phyloP scores from a whole-genome alignment of 1,140 invertebrate genomes.

The Akabosia matsudoensis region DNA sequence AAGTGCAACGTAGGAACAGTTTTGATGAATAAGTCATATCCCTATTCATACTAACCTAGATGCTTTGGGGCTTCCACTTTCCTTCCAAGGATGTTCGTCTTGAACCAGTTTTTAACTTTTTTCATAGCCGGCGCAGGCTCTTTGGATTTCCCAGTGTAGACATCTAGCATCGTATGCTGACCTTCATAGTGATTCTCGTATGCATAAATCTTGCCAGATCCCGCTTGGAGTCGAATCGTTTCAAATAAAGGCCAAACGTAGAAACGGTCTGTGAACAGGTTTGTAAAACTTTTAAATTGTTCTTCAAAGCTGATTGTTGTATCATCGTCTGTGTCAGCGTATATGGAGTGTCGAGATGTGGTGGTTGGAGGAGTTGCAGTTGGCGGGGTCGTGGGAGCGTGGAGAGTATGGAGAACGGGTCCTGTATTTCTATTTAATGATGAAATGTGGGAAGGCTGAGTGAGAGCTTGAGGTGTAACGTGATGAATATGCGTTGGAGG shows the following conservation, averaged over 20 bases:
- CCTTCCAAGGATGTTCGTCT: conserved; percentile 34
- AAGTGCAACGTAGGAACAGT: too few relatives aligned
- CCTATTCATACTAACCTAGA: not conserved
- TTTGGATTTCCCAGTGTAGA: conserved; percentile 34
- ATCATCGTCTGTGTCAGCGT: conserved; percentile 10
- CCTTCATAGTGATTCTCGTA: conserved; percentile 19
- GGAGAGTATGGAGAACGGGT: too few relatives aligned
- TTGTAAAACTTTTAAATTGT: conserved; percentile 29
- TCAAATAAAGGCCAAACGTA: conserved; percentile 1
- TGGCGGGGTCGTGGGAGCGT: not conserved
- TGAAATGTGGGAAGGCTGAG: not conserved
- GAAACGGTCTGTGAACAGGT: conserved; percentile 31
- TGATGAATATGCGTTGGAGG: not conserved
- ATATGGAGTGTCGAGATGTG: not conserved
- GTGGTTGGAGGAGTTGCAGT: not conserved
- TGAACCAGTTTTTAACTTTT: conserved; percentile 37
- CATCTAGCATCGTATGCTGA: conserved; percentile 21
- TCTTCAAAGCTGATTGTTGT: conserved; percentile 31
- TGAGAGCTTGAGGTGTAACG: not conserved
- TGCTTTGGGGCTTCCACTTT: conserved; percentile 2
- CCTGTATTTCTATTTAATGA: not conserved
- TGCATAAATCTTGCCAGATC: conserved; percentile 9
- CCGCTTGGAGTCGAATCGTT: conserved; percentile 15
- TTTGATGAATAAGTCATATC: not conserved
- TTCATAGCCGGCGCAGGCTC: conserved; percentile 30